Conservation (phyloP, 2,113 vertebrate genomes). For the Chloropsis hardwickii region DNA sequence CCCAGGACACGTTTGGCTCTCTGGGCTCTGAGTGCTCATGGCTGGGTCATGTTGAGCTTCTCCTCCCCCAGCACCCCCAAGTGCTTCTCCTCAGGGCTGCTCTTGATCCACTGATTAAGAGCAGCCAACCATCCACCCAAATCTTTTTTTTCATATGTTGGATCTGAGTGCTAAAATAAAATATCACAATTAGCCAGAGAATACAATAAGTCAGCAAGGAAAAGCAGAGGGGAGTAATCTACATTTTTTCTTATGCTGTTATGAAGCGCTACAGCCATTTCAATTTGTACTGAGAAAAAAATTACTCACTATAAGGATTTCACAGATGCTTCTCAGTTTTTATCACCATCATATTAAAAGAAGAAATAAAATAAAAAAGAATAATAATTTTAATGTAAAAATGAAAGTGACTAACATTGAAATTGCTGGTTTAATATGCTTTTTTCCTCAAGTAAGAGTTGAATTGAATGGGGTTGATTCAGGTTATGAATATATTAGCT, state of each 20-base stretch:
- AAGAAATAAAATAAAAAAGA: not conserved
- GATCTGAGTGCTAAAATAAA: not conserved
- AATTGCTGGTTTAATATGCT: not conserved
- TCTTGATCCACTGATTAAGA: not conserved
- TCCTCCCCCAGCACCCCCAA: not conserved
- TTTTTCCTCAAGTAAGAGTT: not conserved
- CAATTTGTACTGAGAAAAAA: not conserved
- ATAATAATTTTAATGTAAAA: not conserved
- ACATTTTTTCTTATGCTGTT: not conserved
- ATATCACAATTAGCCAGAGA: not conserved
- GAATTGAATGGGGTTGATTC: not conserved
- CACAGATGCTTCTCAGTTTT: not conserved
- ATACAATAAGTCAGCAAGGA: not conserved
- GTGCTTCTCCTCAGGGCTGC: not conserved
- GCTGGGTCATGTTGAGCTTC: fast-evolving
- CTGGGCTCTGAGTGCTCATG: no score
- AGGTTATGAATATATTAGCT: not conserved
- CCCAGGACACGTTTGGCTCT: not conserved
- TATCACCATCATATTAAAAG: not conserved
- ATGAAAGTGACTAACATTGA: not conserved
- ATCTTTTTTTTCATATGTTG: not conserved
- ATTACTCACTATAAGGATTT: not conserved
- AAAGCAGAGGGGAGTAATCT: not conserved
- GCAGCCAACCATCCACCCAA: not conserved
- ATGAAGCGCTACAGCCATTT: not conserved